Evolutionary conservation across 1,140 invertebrate genomes (phyloP), one percentile per base, ranked within the genome.

Genomic region (Aethina tumida): DNA sequence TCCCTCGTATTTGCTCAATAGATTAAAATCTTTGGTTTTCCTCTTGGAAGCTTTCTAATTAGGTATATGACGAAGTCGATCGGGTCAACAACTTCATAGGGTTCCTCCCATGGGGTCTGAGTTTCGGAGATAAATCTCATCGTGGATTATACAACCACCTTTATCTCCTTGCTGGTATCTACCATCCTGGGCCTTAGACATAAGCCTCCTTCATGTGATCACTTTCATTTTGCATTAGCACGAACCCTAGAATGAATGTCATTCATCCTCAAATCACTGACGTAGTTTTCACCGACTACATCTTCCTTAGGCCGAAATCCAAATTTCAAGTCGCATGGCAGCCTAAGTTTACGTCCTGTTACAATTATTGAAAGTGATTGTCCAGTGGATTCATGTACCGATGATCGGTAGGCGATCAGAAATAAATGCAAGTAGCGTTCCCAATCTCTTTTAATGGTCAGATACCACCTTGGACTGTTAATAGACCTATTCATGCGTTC

Each of bases 401-500:
- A 9, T 12, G 30, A n/a, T 14, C 39, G 8, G 14, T 45, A 45
- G 5, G 32, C 39, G 21, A 41, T 41, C 20, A 36, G 19, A 12
- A 39, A 17, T n/a, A 41, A 6, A 1, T 18, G 32, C 5, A 45
- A 4, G 14, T 31, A 16, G 2, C 31, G n/a, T 32, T 41, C 33
- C 39, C 39, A 45, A 31, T 41, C 30, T 8, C 20, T 5, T 15
- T 39, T n/a, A 15, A 21, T 39, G 28, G 5, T 33, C 14, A 12
- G 14, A n/a, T n/a, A n/a, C n/a, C 3, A 43, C 41, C 17, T 26
- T 9, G 27, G 6, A 8, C 18, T 21, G n/a, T 41, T 39, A n/a
- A 44, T 26, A 8, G 43, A 38, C 12, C 28, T 30, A 35, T 55
- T 45, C 14, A 41, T 35, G 17, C 44, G 31, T 31, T 61, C 59